These are phyloP conservation scores for Pollicipes pollicipes DNA, from an alignment of 1,140 invertebrate genomes.

Conservation along the genomic window DNA sequence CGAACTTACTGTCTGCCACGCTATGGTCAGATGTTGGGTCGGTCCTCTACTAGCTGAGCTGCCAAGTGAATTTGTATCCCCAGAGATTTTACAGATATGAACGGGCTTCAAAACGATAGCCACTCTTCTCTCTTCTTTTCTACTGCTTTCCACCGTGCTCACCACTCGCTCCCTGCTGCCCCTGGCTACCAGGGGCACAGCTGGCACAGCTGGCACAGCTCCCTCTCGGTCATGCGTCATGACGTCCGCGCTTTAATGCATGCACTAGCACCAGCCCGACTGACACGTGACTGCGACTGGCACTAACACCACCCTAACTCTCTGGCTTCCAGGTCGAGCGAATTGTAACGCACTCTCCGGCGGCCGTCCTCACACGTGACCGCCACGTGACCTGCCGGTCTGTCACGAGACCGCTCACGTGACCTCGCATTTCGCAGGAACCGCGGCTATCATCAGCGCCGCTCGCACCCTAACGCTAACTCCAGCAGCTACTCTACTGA, in stretches of 20 bases:
- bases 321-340: conserved; percentile 18
- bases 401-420: conserved; percentile 14
- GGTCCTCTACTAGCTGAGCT: too few relatives aligned
- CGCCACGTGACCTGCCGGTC: background rate
- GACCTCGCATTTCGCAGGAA: conserved; percentile 19
- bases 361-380: conserved; percentile 8
- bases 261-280: conserved; percentile 3
- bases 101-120: too few relatives aligned
- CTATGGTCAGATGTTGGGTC: too few relatives aligned
- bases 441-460: conserved; percentile 21
- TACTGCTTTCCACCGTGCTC: too few relatives aligned
- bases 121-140: too few relatives aligned
- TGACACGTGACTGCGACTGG: background rate
- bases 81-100: too few relatives aligned
- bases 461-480: conserved; percentile 24
- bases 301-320: conserved; percentile 13
- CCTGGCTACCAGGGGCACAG: too few relatives aligned
- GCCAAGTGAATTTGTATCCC: too few relatives aligned
- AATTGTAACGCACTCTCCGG: conserved; percentile 15
- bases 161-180: too few relatives aligned
- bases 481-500: conserved; percentile 41
- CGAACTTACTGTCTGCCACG: too few relatives aligned
- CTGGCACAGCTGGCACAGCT: too few relatives aligned
- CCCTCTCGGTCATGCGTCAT: too few relatives aligned
- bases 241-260: background rate